Base-by-base conservation (phyloP, 1,140 invertebrate genomes). In the Papilio aristodemus region DNA sequence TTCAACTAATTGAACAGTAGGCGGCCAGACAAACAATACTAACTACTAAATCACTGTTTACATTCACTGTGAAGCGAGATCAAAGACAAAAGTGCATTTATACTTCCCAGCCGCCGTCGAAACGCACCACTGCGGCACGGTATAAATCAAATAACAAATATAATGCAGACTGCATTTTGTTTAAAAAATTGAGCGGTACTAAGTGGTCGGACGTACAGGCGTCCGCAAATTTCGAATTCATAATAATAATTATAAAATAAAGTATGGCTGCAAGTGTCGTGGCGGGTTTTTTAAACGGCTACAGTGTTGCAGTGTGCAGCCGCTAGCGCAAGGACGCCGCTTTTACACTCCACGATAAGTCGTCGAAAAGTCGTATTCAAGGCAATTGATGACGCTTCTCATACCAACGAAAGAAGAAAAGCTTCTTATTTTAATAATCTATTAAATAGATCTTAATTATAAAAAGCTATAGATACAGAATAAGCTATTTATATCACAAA, bases 281-380 rank as follows among this genome's bases (percentile, higher is more conserved):
- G 67, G 72, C 67, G 10, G 67, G 71, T 79, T 77, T 75, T 79
- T 77, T 68, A 38, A 75, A 59, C 39, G 50, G 64, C 69, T 67
- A 77, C 73, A 77, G 70, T 71, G 78, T 80, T 78, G 73, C 71
- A 74, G 69, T 66, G 14, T 69, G 66, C 64, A 66, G 58, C 46
- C 37, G 68, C 59, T 39, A 62, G 59, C 59, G 68, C 25, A 72
- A 64, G 36, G 19, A 37, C 46, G 19, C 1, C 22, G n/a, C 43
- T 22, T 62, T 73, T 70, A 71, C 50, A 64, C 14, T 25, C 13
- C 43, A 64, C 68, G 72, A 70, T 60, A 36, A 17, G 17, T 62
- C 59, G 32, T 62, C 14, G 17, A 19, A 14, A 36, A 22, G 57
- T 14, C 57, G 57, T 36, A 36, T 36, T 19, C 46, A 22, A 10